Evolutionary conservation across 2,888 invertebrate genomes (phyloP).

Genomic region (Diadegma fenestrale): DNA sequence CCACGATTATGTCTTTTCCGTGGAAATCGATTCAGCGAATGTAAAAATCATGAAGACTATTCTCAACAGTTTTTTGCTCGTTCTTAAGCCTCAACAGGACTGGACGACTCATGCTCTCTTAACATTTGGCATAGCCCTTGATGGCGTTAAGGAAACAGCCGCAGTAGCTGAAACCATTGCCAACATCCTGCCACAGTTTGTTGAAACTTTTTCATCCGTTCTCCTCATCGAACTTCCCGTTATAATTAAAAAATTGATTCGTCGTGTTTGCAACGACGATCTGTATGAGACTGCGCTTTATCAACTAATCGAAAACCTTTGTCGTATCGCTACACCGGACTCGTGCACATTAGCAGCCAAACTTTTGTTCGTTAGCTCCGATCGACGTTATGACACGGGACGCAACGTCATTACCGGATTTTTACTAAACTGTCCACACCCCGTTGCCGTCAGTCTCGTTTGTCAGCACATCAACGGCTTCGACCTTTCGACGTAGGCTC

Average conservation of each 20-base stretch:
- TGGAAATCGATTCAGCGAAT: background rate
- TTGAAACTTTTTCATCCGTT: slow-evolving; percentile 56
- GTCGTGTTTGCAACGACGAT: background rate
- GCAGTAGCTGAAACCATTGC: slow-evolving; percentile 56
- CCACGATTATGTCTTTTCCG: background rate
- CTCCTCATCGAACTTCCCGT: slow-evolving; percentile 38
- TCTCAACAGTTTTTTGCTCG: slow-evolving; percentile 55
- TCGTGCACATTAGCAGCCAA: slow-evolving; percentile 60
- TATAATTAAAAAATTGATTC: slow-evolving; percentile 62
- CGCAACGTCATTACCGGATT: slow-evolving; percentile 30
- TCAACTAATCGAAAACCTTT: slow-evolving; percentile 57
- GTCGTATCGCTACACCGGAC: slow-evolving; percentile 25
- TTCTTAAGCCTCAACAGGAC: slow-evolving; percentile 70
- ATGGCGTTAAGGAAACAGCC: background rate
- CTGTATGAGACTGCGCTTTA: background rate
- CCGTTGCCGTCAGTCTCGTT: slow-evolving; percentile 47
- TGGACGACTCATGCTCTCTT: slow-evolving; percentile 69
- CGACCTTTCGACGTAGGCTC: background rate
- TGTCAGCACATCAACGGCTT: slow-evolving; percentile 36
- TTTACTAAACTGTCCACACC: slow-evolving; percentile 32
- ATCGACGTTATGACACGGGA: slow-evolving; percentile 7
- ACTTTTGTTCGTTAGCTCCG: slow-evolving; percentile 28
- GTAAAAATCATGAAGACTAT: slow-evolving; percentile 60
- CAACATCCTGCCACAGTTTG: slow-evolving; percentile 43
- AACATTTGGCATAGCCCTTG: slow-evolving; percentile 50